Evolutionary conservation across 2,797 vertebrate genomes (phyloP).

Genomic region (Enteromius anoplus): DNA sequence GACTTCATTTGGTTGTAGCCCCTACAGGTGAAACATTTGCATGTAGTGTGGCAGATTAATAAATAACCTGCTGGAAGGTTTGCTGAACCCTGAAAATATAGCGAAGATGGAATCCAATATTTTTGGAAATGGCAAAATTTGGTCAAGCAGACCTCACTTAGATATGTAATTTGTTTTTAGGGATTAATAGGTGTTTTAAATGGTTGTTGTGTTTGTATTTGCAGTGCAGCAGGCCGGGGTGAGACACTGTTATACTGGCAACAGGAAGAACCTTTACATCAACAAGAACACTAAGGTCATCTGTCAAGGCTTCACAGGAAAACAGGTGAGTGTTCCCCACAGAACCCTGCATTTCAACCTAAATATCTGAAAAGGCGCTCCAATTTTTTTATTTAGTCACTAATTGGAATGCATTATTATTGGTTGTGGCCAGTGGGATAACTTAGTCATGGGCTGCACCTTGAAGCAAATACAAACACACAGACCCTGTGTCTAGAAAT

Average conservation of each 20-base stretch:
- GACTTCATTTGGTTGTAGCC: neutral
- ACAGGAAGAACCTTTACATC: conserved; percentile 90
- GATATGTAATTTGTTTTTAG: neutral
- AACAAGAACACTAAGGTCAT: conserved; percentile 92
- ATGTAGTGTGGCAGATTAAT: neutral
- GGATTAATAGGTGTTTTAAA: neutral
- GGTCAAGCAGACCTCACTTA: neutral
- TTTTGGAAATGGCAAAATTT: neutral
- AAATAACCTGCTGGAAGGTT: neutral
- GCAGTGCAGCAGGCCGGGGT: conserved; percentile 91
- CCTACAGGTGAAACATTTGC: neutral
- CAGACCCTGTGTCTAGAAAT: no score
- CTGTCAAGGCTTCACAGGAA: conserved; percentile 98
- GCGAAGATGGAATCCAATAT: neutral
- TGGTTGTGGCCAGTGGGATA: neutral
- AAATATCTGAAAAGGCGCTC: neutral
- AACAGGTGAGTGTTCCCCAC: conserved; percentile 84
- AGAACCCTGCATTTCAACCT: neutral
- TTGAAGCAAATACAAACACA: no score
- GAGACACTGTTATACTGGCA: conserved; percentile 86
- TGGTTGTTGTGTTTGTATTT: conserved; percentile 47
- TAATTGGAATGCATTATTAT: neutral
- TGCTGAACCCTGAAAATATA: neutral
- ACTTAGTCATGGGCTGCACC: no score
- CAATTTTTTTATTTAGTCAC: neutral